Percentiles rank a stretch among this genome's conserved stretches.
Conservation (phyloP, 2,113 vertebrate species). For the Mesitornis unicolor region DNA sequence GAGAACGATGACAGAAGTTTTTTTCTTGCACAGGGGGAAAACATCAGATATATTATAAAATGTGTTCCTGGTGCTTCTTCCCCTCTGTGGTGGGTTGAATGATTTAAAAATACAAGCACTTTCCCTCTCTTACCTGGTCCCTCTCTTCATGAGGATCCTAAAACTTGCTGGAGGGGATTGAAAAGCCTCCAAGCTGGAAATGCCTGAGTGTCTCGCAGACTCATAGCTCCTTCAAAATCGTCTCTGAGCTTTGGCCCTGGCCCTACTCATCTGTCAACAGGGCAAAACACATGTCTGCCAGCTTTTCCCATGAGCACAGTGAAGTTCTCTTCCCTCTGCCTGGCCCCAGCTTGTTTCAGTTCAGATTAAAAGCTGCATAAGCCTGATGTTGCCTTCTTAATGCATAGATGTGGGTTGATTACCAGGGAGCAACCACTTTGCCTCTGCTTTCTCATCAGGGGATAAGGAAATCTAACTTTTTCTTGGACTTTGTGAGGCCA, state of each 20-base stretch:
- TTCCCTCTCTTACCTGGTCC: background rate
- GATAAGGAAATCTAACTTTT: background rate
- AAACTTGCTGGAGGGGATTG: background rate
- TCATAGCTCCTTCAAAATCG: background rate
- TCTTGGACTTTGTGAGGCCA: background rate
- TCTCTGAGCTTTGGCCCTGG: background rate
- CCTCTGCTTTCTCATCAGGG: background rate
- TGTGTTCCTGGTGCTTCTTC: rapidly evolving
- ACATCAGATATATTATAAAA: background rate
- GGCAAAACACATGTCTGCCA: background rate
- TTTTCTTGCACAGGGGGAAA: background rate
- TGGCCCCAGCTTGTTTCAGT: background rate
- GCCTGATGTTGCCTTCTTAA: background rate
- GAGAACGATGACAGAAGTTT: background rate
- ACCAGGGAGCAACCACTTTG: background rate
- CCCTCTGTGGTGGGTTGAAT: rapidly evolving
- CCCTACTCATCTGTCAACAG: background rate
- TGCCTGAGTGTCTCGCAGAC: background rate
- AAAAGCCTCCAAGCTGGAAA: background rate
- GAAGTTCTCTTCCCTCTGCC: background rate
- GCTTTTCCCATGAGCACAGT: rapidly evolving
- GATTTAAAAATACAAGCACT: background rate
- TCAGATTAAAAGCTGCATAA: background rate
- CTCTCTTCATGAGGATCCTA: background rate
- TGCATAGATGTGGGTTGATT: background rate